These are phyloP conservation scores for Physocephala rufipes DNA, from an alignment of 2,888 invertebrate genomes.

Conservation along the genomic window DNA sequence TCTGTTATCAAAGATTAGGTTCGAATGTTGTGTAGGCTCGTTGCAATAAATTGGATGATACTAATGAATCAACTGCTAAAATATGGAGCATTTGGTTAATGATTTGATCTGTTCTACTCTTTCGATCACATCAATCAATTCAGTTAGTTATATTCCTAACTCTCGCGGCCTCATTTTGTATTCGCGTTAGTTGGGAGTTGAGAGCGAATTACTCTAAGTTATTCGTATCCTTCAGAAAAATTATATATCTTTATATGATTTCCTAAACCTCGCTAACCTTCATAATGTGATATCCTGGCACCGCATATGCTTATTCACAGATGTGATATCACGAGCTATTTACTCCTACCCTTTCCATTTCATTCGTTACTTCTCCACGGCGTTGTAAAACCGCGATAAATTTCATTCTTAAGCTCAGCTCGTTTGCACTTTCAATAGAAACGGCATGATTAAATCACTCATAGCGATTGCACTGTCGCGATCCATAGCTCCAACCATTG, in stretches of 20 bases:
- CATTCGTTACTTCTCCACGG: not conserved
- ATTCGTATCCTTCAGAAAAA: no score
- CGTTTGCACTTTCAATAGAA: conserved; percentile 25
- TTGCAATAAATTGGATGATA: not conserved
- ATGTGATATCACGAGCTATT: not conserved
- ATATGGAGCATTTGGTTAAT: not conserved
- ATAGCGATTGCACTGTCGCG: no score
- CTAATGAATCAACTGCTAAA: not conserved
- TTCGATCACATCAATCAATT: no score
- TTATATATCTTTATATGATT: no score
- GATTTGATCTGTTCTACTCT: not conserved
- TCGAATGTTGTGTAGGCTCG: not conserved
- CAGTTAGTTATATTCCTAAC: no score
- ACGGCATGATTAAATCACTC: conserved; percentile 17
- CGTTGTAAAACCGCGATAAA: conserved; percentile 4
- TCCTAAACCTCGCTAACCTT: no score
- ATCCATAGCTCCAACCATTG: no score
- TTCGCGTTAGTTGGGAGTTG: no score
- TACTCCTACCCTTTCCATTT: not conserved
- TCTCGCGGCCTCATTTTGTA: no score
- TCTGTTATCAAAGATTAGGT: conserved; percentile 10
- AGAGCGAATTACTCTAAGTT: no score
- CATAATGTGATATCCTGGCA: no score
- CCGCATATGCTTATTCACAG: not conserved
- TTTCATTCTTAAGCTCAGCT: conserved; percentile 8